phyloP scores from a whole-genome alignment of 2,113 vertebrate species.

The Rhinopomastus cyanomelas region DNA sequence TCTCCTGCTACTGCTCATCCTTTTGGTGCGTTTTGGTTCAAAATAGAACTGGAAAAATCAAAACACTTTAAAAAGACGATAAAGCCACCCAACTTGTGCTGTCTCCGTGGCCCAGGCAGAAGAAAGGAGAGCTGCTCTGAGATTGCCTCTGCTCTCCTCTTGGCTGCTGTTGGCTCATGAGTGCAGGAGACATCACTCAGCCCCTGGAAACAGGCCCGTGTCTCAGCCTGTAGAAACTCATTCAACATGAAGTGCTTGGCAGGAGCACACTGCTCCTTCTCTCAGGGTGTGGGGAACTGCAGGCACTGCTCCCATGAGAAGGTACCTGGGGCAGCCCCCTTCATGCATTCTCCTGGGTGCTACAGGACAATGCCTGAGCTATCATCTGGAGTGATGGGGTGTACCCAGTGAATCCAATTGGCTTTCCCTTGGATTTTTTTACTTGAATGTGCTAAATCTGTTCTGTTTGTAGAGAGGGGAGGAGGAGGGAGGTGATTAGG shows the following conservation, averaged over 20 bases:
- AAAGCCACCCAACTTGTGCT: neutral
- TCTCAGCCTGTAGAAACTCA: neutral
- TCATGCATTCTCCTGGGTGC: neutral
- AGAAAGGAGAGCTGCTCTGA: neutral
- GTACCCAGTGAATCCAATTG: neutral
- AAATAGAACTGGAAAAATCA: neutral
- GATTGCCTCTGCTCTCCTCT: neutral
- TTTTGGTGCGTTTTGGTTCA: neutral
- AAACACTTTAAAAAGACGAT: neutral
- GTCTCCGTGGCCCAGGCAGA: neutral
- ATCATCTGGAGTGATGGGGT: neutral
- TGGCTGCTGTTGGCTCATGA: neutral
- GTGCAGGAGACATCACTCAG: neutral
- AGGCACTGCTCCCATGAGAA: no score
- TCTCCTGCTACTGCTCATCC: neutral
- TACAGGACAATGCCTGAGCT: neutral
- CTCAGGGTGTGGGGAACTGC: neutral
- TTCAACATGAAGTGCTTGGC: neutral
- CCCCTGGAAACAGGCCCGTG: neutral
- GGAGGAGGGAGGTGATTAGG: conserved; percentile 13
- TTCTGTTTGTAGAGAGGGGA: conserved; percentile 22
- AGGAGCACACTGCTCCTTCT: neutral
- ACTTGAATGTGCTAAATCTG: conserved; percentile 19
- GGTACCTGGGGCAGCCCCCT: neutral
- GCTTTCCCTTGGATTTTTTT: conserved; percentile 19